Evolutionary conservation across 2,113 vertebrate genomes (phyloP), one percentile per base, ranked within the genome.

Genomic region (Carassius carassius): DNA sequence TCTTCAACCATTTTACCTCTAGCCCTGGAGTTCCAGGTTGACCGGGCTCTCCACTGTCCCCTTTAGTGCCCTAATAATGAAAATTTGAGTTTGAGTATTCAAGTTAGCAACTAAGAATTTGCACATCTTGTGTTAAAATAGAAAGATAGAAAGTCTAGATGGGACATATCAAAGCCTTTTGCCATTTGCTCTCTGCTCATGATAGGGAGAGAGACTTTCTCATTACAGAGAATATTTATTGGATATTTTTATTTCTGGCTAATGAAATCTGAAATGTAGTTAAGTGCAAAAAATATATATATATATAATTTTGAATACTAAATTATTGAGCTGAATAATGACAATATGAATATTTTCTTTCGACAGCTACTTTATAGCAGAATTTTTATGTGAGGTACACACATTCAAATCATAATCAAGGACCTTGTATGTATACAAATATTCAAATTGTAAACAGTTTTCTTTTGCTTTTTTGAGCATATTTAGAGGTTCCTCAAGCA

Each of bases 61-160:
- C 98, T 90, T 96, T 97, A 90, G 63, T 95, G 23, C 98, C 98
- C 98, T 99, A 81, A 58, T 87, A n/a, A 90, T 81, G 79, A 41
- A 32, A 78, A 85, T 16, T 54, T 10, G 13, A 84, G 44, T 78
- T 41, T 87, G 84, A 74, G 80, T 80, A 47, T 70, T 80, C 77
- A 56, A 21, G 60, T 84, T 90, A 82, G 81, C 84, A 23, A 54
- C 47, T 19, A 51, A 47, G 3, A 19, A 54, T 21, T 21, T 19
- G 2, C 9, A 3, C 19, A 58, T 58, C 21, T 7, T 21, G 19
- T 58, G 7, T 21, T 58, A 58, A 56, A 63, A 63, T 23, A 25
- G 12, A n/a, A n/a, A n/a, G n/a, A n/a, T n/a, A n/a, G n/a, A 12
- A 25, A 5, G 23, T 63, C 23, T 25, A 12, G 60, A 63, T 5